Evolutionary conservation across 2,113 vertebrate species (phyloP).

Genomic region (Nothoprocta pentlandii): DNA sequence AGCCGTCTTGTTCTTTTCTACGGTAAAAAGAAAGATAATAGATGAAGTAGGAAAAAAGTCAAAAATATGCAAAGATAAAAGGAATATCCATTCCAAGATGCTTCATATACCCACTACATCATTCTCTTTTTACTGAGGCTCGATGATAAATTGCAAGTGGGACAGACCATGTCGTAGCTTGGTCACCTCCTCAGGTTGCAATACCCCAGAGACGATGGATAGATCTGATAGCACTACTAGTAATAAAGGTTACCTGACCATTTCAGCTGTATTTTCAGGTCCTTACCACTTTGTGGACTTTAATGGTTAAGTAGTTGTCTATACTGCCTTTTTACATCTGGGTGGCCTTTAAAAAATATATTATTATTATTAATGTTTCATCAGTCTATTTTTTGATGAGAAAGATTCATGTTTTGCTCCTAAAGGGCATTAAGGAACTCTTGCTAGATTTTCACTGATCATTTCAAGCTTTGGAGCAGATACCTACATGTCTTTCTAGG

Average conservation of each 20-base stretch:
- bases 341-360: background rate
- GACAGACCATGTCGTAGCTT: background rate
- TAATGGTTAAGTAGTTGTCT: background rate
- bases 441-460: background rate
- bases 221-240: background rate
- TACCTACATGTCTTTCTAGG: background rate
- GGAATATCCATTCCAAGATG: constrained; percentile 33
- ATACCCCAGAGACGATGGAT: fast-evolving
- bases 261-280: background rate
- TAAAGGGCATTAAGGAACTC: background rate
- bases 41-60: background rate
- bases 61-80: constrained; percentile 28
- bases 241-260: background rate
- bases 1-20: constrained; percentile 40
- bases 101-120: background rate
- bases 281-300: background rate
- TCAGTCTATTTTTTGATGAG: background rate
- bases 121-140: background rate
- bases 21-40: constrained; percentile 41
- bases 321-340: background rate
- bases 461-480: background rate
- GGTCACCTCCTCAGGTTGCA: background rate
- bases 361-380: background rate
- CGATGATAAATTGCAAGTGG: background rate
- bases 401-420: background rate